These are phyloP conservation scores for Aleiodes testaceus DNA, from an alignment of 2,888 invertebrate species.

Conservation along the genomic window DNA sequence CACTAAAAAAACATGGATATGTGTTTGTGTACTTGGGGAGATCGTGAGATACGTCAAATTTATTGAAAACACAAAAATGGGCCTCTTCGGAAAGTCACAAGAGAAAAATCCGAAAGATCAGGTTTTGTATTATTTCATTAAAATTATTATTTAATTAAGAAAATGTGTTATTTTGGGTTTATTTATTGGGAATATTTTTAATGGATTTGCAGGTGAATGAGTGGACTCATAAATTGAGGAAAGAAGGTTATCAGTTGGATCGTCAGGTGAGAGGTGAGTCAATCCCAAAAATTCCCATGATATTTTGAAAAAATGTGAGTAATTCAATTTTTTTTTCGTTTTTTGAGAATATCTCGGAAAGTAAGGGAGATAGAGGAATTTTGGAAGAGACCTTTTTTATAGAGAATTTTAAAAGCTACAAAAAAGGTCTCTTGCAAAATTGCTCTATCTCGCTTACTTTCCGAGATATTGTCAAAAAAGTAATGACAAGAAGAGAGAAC, in stretches of 20 bases:
- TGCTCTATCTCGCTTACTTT: too few species aligned
- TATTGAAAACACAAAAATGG: slow-evolving; percentile 76
- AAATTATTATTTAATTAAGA: slow-evolving; percentile 17
- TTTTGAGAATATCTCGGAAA: too few species aligned
- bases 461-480: too few species aligned
- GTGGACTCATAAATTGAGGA: slow-evolving; percentile 95
- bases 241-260: slow-evolving; percentile 94
- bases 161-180: slow-evolving; percentile 22
- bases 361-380: too few species aligned
- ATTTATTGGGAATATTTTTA: slow-evolving; percentile 21
- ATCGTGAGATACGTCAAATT: background rate
- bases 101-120: slow-evolving; percentile 91
- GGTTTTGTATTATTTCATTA: slow-evolving; percentile 77
- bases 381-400: too few species aligned
- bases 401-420: too few species aligned
- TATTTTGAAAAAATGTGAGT: background rate
- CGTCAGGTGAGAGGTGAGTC: slow-evolving; percentile 90
- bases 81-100: slow-evolving; percentile 91
- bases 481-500: too few species aligned
- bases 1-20: too few species aligned
- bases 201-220: slow-evolving; percentile 88
- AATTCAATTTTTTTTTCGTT: too few species aligned
- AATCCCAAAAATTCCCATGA: slow-evolving; percentile 37
- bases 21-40: too few species aligned
- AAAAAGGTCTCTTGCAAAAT: too few species aligned